Evolutionary conservation across 2,113 vertebrate genomes (phyloP), one percentile per base, ranked within the genome.

Genomic region (Coryphaenoides rupestris): DNA sequence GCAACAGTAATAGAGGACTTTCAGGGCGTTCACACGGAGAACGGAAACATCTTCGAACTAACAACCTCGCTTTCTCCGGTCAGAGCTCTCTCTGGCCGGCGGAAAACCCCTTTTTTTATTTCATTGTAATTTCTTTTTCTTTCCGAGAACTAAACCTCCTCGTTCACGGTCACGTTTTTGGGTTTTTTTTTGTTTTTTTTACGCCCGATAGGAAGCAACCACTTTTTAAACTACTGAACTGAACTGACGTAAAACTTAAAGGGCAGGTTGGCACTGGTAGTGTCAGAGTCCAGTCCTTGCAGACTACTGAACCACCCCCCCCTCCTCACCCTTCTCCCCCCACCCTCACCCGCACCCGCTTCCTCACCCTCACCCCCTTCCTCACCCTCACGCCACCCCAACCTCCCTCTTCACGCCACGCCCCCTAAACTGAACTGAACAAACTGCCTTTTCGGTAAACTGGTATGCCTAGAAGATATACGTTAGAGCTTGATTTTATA

Each of bases 251-350:
- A 75, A 70, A 22, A 24, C 14, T n/a, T n/a, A 14, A 15, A 21
- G 61, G 72, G 58, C 55, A 68, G 80, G 73, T 70, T 62, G 75
- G 66, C 56, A 21, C 1, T 60, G 70, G 70, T 71, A 45, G 73
- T 33, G 71, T 5, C 26, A 3, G n/a, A 3, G 64, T 58, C 33
- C 74, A 55, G 70, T 69, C 61, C 70, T 46, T 72, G 52, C 76
- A 76, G 73, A 90, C 90, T 90, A 89, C 89, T 89, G 87, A 89
- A 82, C 76, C 63, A 75, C 74, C 1, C 23, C 73, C 62, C 50
- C 33, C 26, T 4, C 26, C 33, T 12, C 33, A 6, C 19, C 54
- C 23, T 68, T n/a, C 26, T 66, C 49, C 68, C 63, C 28, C 10
- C 28, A 26, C 24, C 24, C 24, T 6, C 24, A 26, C 24, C 24